These are phyloP conservation scores for Dusona sp. DNA, from an alignment of 2,888 invertebrate species.

Conservation along the genomic window DNA sequence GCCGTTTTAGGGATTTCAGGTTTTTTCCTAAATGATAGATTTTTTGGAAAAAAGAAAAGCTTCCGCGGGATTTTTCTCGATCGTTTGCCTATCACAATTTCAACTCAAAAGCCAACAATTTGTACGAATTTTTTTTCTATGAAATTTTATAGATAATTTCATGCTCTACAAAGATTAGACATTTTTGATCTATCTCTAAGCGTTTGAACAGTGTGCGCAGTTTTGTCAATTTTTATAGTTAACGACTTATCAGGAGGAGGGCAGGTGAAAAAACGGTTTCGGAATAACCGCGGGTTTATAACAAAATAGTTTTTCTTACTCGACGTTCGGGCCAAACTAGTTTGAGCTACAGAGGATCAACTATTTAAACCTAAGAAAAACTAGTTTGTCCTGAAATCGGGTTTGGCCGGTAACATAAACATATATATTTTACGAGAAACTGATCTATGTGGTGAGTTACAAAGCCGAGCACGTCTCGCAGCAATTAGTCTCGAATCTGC, in stretches of 20 bases:
- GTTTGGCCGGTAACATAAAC: neutral
- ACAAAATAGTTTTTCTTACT: neutral
- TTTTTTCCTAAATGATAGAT: too few relatives aligned
- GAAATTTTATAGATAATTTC: neutral
- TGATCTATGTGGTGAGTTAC: slow-evolving; percentile 33
- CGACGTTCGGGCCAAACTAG: neutral
- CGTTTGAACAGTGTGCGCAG: too few relatives aligned
- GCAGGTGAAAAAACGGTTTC: neutral
- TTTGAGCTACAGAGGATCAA: neutral
- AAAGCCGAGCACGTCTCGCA: slow-evolving; percentile 46
- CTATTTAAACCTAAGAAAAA: neutral
- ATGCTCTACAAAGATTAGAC: too few relatives aligned
- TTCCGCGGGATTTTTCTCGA: too few relatives aligned
- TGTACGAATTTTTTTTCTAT: neutral
- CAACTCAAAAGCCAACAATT: too few relatives aligned
- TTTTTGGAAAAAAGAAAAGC: too few relatives aligned
- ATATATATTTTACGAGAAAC: neutral
- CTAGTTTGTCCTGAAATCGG: neutral
- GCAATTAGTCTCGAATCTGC: slow-evolving; percentile 57
- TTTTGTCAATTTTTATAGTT: too few relatives aligned
- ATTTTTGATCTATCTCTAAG: too few relatives aligned
- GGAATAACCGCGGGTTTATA: neutral
- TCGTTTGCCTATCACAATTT: too few relatives aligned
- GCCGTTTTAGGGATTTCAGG: too few relatives aligned
- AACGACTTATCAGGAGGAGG: too few relatives aligned